These are phyloP conservation scores for Andrena chrysosceles DNA, from an alignment of 2,888 invertebrate species.

Conservation along the genomic window DNA sequence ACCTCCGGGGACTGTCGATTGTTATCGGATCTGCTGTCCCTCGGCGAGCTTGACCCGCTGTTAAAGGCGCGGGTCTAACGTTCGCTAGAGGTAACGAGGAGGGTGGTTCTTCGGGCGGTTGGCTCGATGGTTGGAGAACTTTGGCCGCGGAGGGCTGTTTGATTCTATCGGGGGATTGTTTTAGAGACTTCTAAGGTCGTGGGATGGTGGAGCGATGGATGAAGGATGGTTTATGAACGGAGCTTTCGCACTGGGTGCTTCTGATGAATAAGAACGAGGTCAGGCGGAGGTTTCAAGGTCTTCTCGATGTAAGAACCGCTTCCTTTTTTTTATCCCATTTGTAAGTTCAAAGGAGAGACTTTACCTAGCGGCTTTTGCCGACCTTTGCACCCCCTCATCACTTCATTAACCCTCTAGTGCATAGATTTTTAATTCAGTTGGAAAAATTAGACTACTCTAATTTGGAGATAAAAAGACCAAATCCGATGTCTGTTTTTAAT, in stretches of 20 bases:
- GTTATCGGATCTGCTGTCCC: background rate
- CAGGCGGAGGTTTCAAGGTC: too few species aligned
- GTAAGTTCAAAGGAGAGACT: background rate
- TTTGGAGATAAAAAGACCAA: too few species aligned
- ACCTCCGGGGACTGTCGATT: slow-evolving; percentile 23
- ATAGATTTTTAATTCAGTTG: too few species aligned
- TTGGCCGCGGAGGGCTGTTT: background rate
- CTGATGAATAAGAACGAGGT: background rate
- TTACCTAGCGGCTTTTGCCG: background rate
- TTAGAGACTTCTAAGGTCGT: background rate
- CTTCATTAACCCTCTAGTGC: too few species aligned
- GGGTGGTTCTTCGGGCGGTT: background rate
- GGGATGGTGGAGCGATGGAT: background rate
- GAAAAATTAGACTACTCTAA: too few species aligned
- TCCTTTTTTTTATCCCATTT: too few species aligned
- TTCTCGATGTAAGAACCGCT: too few species aligned
- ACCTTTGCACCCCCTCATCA: background rate
- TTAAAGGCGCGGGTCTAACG: background rate
- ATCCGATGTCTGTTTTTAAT: too few species aligned
- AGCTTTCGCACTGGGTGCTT: background rate
- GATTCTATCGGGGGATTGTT: background rate
- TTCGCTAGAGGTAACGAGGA: background rate
- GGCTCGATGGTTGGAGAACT: background rate
- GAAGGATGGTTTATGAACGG: background rate
- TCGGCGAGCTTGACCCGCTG: too few species aligned